These are phyloP conservation scores for Bostrychus sinensis DNA, from an alignment of 2,113 vertebrate genomes.

Conservation along the genomic window DNA sequence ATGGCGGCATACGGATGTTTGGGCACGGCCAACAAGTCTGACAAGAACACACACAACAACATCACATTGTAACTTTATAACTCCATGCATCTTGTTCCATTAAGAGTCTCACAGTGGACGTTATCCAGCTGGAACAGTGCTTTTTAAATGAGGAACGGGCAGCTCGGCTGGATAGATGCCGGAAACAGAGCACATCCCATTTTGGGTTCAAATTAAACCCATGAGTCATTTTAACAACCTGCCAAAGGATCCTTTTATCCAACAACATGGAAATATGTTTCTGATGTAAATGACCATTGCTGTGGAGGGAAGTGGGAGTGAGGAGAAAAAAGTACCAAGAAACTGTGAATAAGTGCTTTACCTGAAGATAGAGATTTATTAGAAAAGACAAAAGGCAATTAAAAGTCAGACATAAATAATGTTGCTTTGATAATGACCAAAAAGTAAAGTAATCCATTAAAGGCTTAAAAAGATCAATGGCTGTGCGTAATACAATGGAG, in stretches of 20 bases:
- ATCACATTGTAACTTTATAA: conserved; percentile 12
- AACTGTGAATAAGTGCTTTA: background rate
- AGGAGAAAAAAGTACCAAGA: background rate
- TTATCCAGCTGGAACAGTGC: conserved; percentile 4
- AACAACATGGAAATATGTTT: conserved; percentile 34
- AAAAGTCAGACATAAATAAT: background rate
- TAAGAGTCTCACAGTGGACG: conserved; percentile 15
- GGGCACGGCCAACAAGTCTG: conserved; percentile 73
- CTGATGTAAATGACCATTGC: conserved; percentile 24
- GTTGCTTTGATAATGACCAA: conserved; percentile 3
- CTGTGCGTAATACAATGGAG: background rate
- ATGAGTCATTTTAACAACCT: conserved; percentile 67
- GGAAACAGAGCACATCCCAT: conserved; percentile 35
- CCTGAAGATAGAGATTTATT: conserved; percentile 16
- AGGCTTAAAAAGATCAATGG: background rate
- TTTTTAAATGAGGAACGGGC: conserved; percentile 20
- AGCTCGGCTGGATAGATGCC: conserved; percentile 40
- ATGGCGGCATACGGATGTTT: conserved; percentile 76
- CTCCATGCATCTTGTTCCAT: background rate
- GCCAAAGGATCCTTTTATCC: conserved; percentile 48
- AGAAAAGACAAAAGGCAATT: background rate
- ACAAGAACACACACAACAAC: conserved; percentile 9
- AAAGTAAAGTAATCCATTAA: conserved; percentile 9
- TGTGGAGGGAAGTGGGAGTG: background rate
- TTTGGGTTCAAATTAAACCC: conserved; percentile 61